Percentiles rank a stretch among this genome's conserved stretches.
phyloP scores from a whole-genome alignment of 2,888 invertebrate genomes.

The Parnassius mnemosyne region DNA sequence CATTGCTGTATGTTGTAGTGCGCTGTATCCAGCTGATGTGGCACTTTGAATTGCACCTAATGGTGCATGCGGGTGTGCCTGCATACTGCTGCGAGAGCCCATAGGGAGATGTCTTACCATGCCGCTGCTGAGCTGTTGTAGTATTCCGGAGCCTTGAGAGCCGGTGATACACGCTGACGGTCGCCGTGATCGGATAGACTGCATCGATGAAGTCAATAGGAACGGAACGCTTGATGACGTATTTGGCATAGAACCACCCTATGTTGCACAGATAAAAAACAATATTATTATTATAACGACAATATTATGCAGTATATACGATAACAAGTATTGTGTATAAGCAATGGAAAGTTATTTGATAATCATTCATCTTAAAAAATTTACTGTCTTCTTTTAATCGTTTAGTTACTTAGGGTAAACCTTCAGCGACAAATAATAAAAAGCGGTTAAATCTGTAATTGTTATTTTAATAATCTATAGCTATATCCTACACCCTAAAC shows the following conservation, averaged over 20 bases:
- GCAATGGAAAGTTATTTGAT: too few relatives aligned
- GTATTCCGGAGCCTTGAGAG: conserved; percentile 86
- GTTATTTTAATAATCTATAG: too few relatives aligned
- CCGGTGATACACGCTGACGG: conserved; percentile 84
- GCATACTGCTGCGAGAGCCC: conserved; percentile 82
- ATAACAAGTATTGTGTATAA: too few relatives aligned
- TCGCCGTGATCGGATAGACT: conserved; percentile 85
- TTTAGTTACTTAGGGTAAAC: too few relatives aligned
- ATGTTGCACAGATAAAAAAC: conserved; percentile 34
- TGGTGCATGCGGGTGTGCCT: conserved; percentile 60
- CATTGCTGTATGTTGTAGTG: conserved; percentile 74
- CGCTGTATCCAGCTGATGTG: conserved; percentile 78
- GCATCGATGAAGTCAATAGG: conserved; percentile 84
- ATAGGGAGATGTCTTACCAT: conserved; percentile 93
- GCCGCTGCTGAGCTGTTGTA: conserved; percentile 95
- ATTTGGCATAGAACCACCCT: conserved; percentile 95
- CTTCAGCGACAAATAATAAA: too few relatives aligned
- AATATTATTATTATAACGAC: too few relatives aligned
- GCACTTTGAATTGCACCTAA: conserved; percentile 76
- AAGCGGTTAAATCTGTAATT: too few relatives aligned
- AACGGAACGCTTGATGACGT: conserved; percentile 94
- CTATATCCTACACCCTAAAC: too few relatives aligned
- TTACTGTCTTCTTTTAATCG: too few relatives aligned
- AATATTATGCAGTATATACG: too few relatives aligned
- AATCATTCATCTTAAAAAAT: too few relatives aligned